A percentile compares a stretch with the other conserved stretches of the same genome.
These are phyloP conservation scores for Ophion costatus DNA, from an alignment of 2,888 invertebrate genomes.

Conservation along the genomic window DNA sequence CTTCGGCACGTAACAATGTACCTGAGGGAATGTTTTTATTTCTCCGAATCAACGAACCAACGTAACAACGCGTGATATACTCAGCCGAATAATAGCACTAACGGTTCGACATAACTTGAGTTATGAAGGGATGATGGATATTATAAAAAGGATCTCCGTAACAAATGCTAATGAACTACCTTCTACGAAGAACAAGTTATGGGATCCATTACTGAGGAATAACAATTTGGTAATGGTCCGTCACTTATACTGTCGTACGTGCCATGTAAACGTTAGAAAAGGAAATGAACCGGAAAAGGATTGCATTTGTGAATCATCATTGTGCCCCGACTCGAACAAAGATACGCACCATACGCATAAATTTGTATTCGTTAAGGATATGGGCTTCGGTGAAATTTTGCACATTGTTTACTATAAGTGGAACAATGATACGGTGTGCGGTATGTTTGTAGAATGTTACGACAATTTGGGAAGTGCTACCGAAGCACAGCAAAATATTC, in stretches of 20 bases:
- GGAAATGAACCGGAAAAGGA: not conserved
- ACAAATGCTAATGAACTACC: not conserved
- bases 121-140: not conserved
- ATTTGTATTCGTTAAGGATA: conserved; percentile 14
- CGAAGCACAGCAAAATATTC: conserved; percentile 16
- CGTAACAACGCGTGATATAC: not conserved
- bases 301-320: conserved; percentile 8
- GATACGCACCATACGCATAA: conserved; percentile 8
- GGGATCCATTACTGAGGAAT: not conserved
- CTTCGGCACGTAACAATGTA: no score
- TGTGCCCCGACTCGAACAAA: not conserved
- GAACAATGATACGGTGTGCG: conserved; percentile 1
- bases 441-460: conserved; percentile 9
- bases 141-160: not conserved
- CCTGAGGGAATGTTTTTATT: not conserved
- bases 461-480: conserved; percentile 9
- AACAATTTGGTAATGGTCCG: not conserved
- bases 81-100: not conserved
- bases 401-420: conserved; percentile 14
- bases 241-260: conserved; percentile 20
- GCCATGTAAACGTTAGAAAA: not conserved
- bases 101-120: not conserved
- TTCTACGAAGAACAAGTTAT: conserved; percentile 2
- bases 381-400: not conserved
- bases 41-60: not conserved